These are phyloP conservation scores for Lepidonotus clava DNA, from an alignment of 2,888 invertebrate genomes.

Conservation along the genomic window DNA sequence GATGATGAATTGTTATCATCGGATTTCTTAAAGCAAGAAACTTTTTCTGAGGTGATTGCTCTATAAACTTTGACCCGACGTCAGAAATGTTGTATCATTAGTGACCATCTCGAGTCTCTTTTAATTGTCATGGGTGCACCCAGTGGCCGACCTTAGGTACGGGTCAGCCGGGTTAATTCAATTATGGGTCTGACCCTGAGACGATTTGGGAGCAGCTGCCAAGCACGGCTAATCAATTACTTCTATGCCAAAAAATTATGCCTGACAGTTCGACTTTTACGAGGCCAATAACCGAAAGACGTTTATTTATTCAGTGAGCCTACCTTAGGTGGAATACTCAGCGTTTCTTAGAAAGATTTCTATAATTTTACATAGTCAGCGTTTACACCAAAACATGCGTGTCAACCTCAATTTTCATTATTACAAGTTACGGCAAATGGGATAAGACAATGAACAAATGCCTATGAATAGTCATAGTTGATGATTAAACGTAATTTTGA, in stretches of 20 bases:
- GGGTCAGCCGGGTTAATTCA: conserved; percentile 30
- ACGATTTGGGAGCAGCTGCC: conserved; percentile 36
- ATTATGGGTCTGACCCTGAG: conserved; percentile 32
- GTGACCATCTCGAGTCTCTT: neutral
- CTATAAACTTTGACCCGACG: neutral
- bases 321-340: no score
- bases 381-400: no score
- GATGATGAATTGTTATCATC: no score
- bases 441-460: no score
- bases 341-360: no score
- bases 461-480: no score
- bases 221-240: conserved; percentile 9
- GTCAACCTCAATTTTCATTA: no score
- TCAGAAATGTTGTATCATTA: neutral
- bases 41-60: no score
- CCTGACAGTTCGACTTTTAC: neutral
- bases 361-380: no score
- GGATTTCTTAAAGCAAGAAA: no score
- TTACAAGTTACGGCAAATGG: no score
- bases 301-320: conserved; percentile 36
- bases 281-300: conserved; percentile 29
- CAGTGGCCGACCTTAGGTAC: neutral
- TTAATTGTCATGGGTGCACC: conserved; percentile 13
- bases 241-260: conserved; percentile 3
- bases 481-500: no score